A percentile compares a stretch with the other conserved stretches of the same genome.
Conservation (phyloP, 2,888 invertebrate species). For the Zele albiditarsus region DNA sequence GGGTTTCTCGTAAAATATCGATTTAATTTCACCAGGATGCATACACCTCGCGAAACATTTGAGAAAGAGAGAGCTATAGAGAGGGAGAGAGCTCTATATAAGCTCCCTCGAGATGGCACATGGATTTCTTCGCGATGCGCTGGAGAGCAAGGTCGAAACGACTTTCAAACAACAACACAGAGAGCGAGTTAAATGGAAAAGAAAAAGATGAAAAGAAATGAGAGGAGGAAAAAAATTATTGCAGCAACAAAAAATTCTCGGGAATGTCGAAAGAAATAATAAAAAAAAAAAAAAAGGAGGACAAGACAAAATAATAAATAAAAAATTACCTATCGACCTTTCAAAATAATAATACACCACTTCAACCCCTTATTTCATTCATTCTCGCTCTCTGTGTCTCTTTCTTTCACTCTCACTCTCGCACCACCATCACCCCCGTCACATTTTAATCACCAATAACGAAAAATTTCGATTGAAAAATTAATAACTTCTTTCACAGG, state of each 20-base stretch:
- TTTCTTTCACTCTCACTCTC: neutral
- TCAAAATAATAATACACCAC: conserved; percentile 6
- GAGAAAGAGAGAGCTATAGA: neutral
- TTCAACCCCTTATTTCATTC: neutral
- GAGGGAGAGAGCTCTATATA: neutral
- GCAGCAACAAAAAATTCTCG: neutral
- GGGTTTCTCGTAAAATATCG: conserved; percentile 41
- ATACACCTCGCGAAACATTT: conserved; percentile 12
- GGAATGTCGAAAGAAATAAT: neutral
- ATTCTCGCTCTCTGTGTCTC: neutral
- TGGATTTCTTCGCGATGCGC: conserved; percentile 21
- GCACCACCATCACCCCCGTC: neutral
- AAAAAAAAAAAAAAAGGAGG: neutral
- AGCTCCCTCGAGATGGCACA: conserved; percentile 21
- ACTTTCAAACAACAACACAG: neutral
- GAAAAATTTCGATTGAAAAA: conserved; percentile 10
- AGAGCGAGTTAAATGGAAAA: neutral
- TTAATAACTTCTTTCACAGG: conserved; percentile 11
- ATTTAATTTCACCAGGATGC: conserved; percentile 43
- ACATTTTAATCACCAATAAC: neutral
- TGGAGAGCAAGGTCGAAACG: conserved; percentile 16
- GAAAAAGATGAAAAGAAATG: neutral
- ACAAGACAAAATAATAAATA: neutral
- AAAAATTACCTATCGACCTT: neutral
- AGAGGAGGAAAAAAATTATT: conserved; percentile 1